Percentiles rank a stretch among this genome's conserved stretches.
These are phyloP conservation scores for Lithophane socia DNA, from an alignment of 2,888 invertebrate species.

Conservation along the genomic window DNA sequence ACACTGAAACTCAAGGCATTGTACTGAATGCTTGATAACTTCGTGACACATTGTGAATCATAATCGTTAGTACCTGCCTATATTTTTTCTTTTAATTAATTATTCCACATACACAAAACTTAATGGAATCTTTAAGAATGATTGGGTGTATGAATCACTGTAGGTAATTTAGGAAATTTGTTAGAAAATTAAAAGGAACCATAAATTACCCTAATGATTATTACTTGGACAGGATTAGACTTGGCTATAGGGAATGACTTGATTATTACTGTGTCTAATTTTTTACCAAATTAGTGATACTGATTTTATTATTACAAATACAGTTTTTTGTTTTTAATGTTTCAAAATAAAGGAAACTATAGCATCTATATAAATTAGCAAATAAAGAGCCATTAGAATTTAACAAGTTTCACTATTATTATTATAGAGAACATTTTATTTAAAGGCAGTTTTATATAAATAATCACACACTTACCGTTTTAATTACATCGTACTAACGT, in stretches of 20 bases:
- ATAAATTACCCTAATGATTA: constrained; percentile 22
- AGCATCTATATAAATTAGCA: background rate
- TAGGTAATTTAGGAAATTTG: constrained; percentile 33
- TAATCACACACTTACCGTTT: background rate
- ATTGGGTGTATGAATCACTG: constrained; percentile 35
- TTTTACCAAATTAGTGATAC: background rate
- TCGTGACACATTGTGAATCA: constrained; percentile 11
- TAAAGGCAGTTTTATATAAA: background rate
- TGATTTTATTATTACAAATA: too few relatives aligned
- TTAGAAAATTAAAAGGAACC: constrained; percentile 23
- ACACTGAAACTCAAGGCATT: constrained; percentile 36
- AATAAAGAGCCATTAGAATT: too few relatives aligned
- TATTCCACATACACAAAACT: constrained; percentile 25
- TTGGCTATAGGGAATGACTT: background rate
- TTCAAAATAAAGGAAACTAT: too few relatives aligned
- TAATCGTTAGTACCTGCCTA: constrained; percentile 7
- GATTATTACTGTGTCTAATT: background rate
- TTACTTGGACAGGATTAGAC: constrained; percentile 10
- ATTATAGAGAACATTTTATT: background rate
- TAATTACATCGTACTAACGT: background rate
- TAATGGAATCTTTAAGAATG: constrained; percentile 31
- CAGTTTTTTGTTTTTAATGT: background rate
- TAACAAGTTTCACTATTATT: background rate
- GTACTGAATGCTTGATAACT: constrained; percentile 29
- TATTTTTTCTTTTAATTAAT: constrained; percentile 24